Evolutionary conservation across 2,113 vertebrate genomes (phyloP).

Genomic region (Microtus ochrogaster): DNA sequence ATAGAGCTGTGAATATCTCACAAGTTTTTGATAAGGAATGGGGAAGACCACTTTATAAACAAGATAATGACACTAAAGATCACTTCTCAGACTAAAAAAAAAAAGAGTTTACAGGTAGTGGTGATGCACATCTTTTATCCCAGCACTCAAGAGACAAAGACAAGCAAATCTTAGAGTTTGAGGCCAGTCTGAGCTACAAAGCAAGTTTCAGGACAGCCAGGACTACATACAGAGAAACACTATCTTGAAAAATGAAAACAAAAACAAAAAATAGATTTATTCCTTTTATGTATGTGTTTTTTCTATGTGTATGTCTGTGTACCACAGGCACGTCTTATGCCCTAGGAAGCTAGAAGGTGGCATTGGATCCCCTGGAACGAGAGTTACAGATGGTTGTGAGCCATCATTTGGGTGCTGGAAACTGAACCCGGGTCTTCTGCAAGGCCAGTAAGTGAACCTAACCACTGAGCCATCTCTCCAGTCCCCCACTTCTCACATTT

Average conservation of each 20-base stretch:
- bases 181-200: neutral
- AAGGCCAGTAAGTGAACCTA: neutral
- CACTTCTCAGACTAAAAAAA: neutral
- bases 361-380: neutral
- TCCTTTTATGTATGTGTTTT: neutral
- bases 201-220: neutral
- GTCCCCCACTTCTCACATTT: neutral
- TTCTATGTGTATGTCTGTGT: neutral
- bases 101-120: neutral
- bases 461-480: neutral
- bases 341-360: neutral
- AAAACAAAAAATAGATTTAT: neutral
- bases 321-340: neutral
- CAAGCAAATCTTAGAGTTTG: neutral
- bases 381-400: neutral
- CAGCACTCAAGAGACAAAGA: neutral
- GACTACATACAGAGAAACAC: neutral
- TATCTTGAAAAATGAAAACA: neutral
- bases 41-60: neutral
- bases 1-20: neutral
- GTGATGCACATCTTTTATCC: neutral
- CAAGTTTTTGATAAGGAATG: conserved; percentile 4
- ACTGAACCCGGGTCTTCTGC: neutral
- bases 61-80: conserved; percentile 42
- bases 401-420: neutral